Conservation (phyloP, 1,140 invertebrate species). For the Meloidogyne exigua region DNA sequence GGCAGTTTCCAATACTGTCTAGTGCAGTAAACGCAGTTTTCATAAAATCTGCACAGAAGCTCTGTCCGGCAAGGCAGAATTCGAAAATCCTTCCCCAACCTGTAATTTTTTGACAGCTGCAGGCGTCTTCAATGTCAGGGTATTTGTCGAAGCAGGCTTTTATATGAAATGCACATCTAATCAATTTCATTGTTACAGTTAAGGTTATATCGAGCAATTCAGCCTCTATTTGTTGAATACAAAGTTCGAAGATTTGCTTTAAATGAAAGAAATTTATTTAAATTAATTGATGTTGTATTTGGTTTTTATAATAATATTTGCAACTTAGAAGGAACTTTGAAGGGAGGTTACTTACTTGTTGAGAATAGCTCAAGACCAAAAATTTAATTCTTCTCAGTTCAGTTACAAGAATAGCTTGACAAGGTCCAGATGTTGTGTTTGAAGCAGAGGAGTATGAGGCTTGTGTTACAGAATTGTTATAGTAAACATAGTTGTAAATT, state of each 20-base stretch:
- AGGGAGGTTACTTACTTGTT: neutral
- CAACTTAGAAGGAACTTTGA: too few species aligned
- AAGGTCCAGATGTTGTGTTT: neutral
- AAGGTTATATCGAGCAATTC: neutral
- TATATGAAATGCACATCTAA: neutral
- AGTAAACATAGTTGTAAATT: too few species aligned
- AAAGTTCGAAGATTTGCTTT: neutral
- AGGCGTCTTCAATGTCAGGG: neutral
- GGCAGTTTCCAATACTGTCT: neutral
- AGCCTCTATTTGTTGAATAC: neutral
- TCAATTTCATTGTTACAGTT: neutral
- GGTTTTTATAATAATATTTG: too few species aligned
- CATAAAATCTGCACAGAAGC: neutral
- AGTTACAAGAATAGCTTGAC: neutral
- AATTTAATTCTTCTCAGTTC: conserved; percentile 2
- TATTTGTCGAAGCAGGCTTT: neutral
- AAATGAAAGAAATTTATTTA: neutral
- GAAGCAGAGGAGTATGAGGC: neutral
- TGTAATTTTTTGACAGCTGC: neutral
- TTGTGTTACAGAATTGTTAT: neutral
- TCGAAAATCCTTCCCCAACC: neutral
- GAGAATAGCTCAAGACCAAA: neutral
- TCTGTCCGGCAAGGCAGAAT: neutral
- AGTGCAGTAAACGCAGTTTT: neutral
- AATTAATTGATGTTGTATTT: too few species aligned